Conservation (phyloP, 2,797 vertebrate species). For the Enoplosus armatus region DNA sequence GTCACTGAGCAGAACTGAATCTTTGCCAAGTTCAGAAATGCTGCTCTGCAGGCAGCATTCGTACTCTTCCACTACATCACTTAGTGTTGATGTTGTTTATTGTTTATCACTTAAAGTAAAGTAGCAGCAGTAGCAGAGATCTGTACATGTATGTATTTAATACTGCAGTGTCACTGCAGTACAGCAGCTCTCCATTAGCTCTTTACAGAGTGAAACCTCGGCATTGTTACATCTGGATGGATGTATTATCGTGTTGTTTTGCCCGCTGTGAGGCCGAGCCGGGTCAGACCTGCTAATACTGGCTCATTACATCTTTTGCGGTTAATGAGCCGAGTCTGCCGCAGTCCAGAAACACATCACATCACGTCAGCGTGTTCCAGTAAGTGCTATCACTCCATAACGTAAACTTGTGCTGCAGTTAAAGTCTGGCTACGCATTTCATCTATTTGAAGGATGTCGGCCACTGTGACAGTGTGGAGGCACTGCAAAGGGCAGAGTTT, state of each 20-base stretch:
- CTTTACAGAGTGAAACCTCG: slow-evolving; percentile 1
- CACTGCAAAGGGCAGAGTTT: too few relatives aligned
- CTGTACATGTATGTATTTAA: too few relatives aligned
- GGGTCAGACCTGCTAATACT: slow-evolving; percentile 11
- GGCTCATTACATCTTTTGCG: slow-evolving; percentile 43
- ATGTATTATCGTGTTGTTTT: neutral
- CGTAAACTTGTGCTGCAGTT: slow-evolving; percentile 43
- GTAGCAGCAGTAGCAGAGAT: neutral
- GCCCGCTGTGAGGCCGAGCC: neutral
- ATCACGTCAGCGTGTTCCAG: slow-evolving; percentile 43
- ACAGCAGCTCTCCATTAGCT: neutral
- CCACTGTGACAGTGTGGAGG: slow-evolving; percentile 24
- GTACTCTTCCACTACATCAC: neutral
- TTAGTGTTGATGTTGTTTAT: neutral
- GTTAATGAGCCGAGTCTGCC: slow-evolving; percentile 47
- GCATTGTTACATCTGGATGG: slow-evolving; percentile 10
- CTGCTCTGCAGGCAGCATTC: slow-evolving; percentile 2
- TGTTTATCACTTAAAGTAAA: neutral
- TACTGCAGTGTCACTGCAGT: neutral
- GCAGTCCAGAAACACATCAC: slow-evolving; percentile 23
- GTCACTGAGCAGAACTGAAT: slow-evolving; percentile 33
- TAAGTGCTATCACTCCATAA: slow-evolving; percentile 30
- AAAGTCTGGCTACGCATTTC: slow-evolving; percentile 1
- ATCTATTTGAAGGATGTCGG: slow-evolving; percentile 25
- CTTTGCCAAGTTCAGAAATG: slow-evolving; percentile 19